These are phyloP conservation scores for Phoebastria nigripes DNA, from an alignment of 2,797 vertebrate genomes.

Conservation along the genomic window DNA sequence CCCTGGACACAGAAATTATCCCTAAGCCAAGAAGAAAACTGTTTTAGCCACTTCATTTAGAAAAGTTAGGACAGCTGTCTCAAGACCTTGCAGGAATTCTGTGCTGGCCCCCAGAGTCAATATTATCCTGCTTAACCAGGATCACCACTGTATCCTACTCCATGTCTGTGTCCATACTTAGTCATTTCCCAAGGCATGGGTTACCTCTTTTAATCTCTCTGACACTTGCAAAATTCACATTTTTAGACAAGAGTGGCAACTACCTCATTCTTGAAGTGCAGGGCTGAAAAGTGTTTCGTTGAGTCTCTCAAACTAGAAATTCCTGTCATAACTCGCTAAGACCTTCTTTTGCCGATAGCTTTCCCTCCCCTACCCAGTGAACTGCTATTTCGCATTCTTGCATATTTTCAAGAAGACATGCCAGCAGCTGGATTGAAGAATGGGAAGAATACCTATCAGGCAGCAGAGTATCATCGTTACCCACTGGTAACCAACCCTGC, in stretches of 20 bases:
- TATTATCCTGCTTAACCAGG: not conserved
- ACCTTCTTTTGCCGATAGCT: not conserved
- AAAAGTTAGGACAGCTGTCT: not conserved
- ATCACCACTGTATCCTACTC: not conserved
- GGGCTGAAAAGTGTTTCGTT: not conserved
- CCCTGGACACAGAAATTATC: not conserved
- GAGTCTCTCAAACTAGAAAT: constrained; percentile 41
- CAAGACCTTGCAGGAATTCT: not conserved
- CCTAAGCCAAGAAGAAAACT: not conserved
- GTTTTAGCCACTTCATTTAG: not conserved
- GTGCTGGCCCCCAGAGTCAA: not conserved
- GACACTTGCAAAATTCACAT: not conserved
- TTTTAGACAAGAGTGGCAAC: not conserved
- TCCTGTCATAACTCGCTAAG: constrained; percentile 54
- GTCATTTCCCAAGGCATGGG: not conserved
- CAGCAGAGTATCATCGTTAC: not conserved
- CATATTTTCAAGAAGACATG: constrained; percentile 13
- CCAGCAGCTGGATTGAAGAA: constrained; percentile 10
- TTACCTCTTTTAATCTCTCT: not conserved
- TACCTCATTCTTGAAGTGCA: not conserved
- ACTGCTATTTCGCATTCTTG: constrained; percentile 27
- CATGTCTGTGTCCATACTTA: fast-evolving
- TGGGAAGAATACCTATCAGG: constrained; percentile 10
- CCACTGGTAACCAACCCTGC: not conserved
- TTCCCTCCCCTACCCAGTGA: not conserved